Evolutionary conservation across 2,797 vertebrate species (phyloP), one percentile per base, ranked within the genome.

Genomic region (Hirundo rustica): DNA sequence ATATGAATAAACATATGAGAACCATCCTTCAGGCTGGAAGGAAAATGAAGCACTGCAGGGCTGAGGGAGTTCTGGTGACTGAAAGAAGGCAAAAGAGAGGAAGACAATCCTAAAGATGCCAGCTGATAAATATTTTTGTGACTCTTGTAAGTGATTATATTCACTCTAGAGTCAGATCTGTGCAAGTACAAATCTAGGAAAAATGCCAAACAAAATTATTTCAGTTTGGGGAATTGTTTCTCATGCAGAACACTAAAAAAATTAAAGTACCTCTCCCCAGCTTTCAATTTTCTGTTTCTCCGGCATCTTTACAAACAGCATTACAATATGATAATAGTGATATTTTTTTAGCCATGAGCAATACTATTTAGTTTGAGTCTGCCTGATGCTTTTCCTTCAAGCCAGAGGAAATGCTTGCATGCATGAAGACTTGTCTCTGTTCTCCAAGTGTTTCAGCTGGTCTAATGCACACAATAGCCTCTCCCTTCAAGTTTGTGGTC

Each of bases 171-270:
- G 55, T 34, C 44, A 85, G 30, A 71, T 53, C 72, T 72, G 40
- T 82, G 25, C 30, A 74, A 92, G 26, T 42, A 51, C 4, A 85
- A 82, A 89, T 34, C 57, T 48, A 92, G 78, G 84, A 72, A 95
- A 93, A 75, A 74, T 32, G 62, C 47, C 82, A 88, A 73, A 81
- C 16, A 82, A 87, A 79, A 89, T 79, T 34, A 71, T 85, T 92
- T 82, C 40, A 30, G 48, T 81, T 85, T 89, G 27, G 16, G 21
- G 44, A 88, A 78, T 30, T 7, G 23, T 74, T 94, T 83, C 44
- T 72, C 5, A 7, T 14, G 50, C 16, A 83, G 50, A 94, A 81
- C 45, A 72, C 10, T 18, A 68, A 77, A 89, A 64, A 66, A 6
- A 25, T 34, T 36, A 9, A 85, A 89, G 50, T 26, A 53, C 13